Percentiles rank a stretch among this genome's conserved stretches.
phyloP scores from a whole-genome alignment of 1,140 invertebrate genomes.

The Nephila pilipes region DNA sequence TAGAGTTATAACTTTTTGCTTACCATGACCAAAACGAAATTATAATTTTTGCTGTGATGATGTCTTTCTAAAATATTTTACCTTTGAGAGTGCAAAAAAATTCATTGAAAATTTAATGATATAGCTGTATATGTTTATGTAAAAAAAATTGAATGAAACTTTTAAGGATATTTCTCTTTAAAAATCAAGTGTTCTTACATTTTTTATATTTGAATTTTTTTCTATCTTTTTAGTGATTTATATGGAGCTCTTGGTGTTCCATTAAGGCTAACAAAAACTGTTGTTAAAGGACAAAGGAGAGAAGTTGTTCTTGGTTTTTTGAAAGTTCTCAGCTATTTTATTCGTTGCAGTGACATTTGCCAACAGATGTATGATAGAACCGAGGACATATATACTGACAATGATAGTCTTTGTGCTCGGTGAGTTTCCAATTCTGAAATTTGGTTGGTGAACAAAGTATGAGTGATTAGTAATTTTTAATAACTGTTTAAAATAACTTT shows the following conservation, averaged over 20 bases:
- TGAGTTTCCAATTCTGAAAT: not conserved
- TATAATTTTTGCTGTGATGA: too few species aligned
- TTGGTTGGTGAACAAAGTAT: not conserved
- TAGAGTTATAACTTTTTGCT: too few species aligned
- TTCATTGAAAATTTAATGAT: not conserved
- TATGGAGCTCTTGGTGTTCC: conserved; percentile 91
- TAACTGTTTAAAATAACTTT: too few species aligned
- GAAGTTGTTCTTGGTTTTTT: conserved; percentile 85
- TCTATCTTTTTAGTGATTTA: conserved; percentile 84
- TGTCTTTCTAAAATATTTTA: too few species aligned
- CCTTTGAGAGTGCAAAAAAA: too few species aligned
- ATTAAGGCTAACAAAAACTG: conserved; percentile 87
- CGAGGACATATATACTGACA: conserved; percentile 14
- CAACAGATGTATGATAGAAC: conserved; percentile 80
- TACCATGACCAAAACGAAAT: too few species aligned
- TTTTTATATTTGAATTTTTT: not conserved
- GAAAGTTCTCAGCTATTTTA: conserved; percentile 89
- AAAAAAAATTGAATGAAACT: too few species aligned
- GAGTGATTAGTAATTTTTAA: too few species aligned
- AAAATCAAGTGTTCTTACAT: too few species aligned
- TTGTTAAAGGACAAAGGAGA: conserved; percentile 87
- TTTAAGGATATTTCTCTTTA: too few species aligned
- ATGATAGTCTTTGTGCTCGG: not conserved
- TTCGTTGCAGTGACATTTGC: conserved; percentile 88
- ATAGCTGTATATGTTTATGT: too few species aligned